A percentile compares a stretch with the other conserved stretches of the same genome.
Evolutionary conservation across 2,888 invertebrate species (phyloP).

Genomic region (Malthinus seriepunctatus): DNA sequence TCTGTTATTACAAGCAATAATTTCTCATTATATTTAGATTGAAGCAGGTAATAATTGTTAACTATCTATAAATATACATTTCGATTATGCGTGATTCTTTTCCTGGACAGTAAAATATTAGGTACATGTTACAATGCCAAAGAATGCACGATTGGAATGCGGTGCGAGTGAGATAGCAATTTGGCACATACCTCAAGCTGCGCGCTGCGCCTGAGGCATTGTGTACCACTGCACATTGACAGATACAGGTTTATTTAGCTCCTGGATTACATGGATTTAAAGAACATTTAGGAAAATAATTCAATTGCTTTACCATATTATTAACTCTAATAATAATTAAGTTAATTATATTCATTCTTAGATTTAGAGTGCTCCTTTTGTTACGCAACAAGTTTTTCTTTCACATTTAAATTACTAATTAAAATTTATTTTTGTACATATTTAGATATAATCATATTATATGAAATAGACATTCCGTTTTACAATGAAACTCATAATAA

Average conservation of each 20-base stretch:
- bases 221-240: conserved; percentile 40
- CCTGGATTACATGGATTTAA: conserved; percentile 6
- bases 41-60: conserved; percentile 45
- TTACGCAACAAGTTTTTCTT: no score
- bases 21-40: conserved; percentile 45
- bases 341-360: no score
- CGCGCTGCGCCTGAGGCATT: conserved; percentile 42
- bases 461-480: conserved; percentile 2
- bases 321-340: background rate
- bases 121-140: conserved; percentile 42
- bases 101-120: conserved; percentile 21
- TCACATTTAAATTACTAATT: background rate
- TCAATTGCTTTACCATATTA: background rate
- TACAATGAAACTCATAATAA: conserved; percentile 8
- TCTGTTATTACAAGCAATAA: conserved; percentile 48
- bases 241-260: conserved; percentile 31
- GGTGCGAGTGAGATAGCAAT: conserved; percentile 49
- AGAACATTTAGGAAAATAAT: conserved; percentile 4
- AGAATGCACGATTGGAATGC: conserved; percentile 50
- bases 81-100: conserved; percentile 20
- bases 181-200: conserved; percentile 50
- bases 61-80: conserved; percentile 24
- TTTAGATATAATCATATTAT: background rate
- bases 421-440: background rate
- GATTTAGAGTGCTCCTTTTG: no score